A percentile compares a stretch with the other conserved stretches of the same genome.
Evolutionary conservation across 1,140 invertebrate species (phyloP).

Genomic region (Gonatopus flavifemur): DNA sequence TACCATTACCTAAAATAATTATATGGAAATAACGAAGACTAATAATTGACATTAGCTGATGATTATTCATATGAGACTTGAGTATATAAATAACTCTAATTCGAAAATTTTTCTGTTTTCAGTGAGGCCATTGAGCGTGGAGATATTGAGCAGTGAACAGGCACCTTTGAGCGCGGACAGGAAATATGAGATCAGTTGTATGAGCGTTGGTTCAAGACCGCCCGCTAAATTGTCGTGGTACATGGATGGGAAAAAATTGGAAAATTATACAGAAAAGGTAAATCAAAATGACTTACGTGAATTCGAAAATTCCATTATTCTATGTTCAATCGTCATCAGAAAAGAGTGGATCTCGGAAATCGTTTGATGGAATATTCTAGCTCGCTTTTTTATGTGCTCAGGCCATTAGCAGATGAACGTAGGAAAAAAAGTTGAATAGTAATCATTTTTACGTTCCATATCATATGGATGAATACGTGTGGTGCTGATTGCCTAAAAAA

Average conservation of each 20-base stretch:
- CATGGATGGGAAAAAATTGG: constrained; percentile 70
- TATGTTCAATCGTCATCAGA: constrained; percentile 6
- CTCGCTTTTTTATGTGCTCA: no score
- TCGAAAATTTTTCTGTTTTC: constrained; percentile 13
- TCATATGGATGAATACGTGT: no score
- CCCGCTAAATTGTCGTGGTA: constrained; percentile 80
- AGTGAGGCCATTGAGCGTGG: constrained; percentile 78
- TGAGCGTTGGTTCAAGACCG: constrained; percentile 77
- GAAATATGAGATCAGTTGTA: constrained; percentile 75
- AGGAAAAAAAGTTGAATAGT: background rate
- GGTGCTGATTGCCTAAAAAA: no score
- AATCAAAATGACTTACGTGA: no score
- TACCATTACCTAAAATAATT: no score
- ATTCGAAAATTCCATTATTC: no score
- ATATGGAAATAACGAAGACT: no score
- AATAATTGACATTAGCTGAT: no score
- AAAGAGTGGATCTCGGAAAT: constrained; percentile 1
- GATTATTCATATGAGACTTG: no score
- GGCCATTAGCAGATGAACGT: background rate
- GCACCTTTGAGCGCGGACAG: constrained; percentile 76
- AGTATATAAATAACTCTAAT: no score
- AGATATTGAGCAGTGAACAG: constrained; percentile 75
- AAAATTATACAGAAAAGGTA: constrained; percentile 62
- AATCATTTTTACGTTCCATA: background rate
- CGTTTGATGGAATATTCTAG: background rate